Percentiles rank a stretch among this genome's conserved stretches.
phyloP scores from a whole-genome alignment of 2,113 vertebrate species.

The Clarias batrachus region DNA sequence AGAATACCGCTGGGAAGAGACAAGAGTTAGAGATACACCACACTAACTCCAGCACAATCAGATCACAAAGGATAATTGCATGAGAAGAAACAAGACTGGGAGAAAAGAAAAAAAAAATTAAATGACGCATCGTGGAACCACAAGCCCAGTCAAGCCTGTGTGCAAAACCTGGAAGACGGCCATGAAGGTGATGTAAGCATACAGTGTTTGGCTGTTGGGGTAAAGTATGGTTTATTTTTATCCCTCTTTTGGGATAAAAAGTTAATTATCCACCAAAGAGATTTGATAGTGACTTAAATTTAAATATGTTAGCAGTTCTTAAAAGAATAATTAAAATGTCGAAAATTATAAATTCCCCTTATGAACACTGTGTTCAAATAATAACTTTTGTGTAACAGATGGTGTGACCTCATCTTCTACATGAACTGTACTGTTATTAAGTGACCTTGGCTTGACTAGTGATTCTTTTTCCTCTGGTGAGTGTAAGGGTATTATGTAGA shows the following conservation, averaged over 20 bases:
- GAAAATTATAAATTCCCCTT: not conserved
- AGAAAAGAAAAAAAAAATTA: not conserved
- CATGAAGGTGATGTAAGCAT: conserved; percentile 1
- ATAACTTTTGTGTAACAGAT: conserved; percentile 6
- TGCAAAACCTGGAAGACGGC: not conserved
- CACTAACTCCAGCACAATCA: not conserved
- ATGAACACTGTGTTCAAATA: not conserved
- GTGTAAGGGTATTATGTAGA: not conserved
- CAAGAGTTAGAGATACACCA: not conserved
- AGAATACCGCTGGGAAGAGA: not conserved
- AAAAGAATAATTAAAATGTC: not conserved
- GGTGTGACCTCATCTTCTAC: not conserved
- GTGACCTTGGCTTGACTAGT: conserved; percentile 1
- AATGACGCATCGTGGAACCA: not conserved
- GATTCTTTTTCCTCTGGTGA: not conserved
- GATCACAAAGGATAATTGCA: not conserved
- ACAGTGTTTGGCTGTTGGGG: not conserved
- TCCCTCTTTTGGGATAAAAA: not conserved
- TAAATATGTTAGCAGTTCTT: not conserved
- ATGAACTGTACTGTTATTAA: not conserved
- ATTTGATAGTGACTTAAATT: not conserved
- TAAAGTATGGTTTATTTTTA: conserved; percentile 12
- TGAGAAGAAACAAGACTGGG: not conserved
- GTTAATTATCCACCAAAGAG: not conserved
- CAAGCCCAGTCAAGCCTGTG: not conserved